A percentile compares a stretch with the other conserved stretches of the same genome.
Evolutionary conservation across 1,140 invertebrate species (phyloP).

Genomic region (Neodiprion pinetum): DNA sequence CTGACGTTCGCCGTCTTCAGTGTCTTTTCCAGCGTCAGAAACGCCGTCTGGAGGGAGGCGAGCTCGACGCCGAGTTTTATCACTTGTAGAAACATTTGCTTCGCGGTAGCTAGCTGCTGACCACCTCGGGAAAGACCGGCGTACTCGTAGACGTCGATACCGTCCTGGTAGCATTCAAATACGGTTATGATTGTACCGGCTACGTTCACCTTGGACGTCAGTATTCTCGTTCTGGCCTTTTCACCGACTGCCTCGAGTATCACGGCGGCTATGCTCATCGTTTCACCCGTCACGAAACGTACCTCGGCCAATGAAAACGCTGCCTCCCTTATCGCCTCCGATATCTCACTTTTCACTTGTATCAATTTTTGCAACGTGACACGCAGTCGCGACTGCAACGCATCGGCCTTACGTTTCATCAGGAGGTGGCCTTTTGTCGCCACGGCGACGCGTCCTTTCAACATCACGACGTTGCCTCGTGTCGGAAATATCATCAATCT

Average conservation of each 20-base stretch:
- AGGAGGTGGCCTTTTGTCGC: slow-evolving; percentile 77
- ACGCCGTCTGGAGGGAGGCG: slow-evolving; percentile 77
- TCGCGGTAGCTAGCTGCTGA: slow-evolving; percentile 73
- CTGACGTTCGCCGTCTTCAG: neutral
- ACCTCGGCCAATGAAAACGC: slow-evolving; percentile 76
- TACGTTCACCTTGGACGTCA: slow-evolving; percentile 76
- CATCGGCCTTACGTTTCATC: slow-evolving; percentile 79
- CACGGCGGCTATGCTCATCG: slow-evolving; percentile 64
- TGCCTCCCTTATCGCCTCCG: slow-evolving; percentile 77
- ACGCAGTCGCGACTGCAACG: slow-evolving; percentile 73
- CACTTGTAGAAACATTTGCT: slow-evolving; percentile 74
- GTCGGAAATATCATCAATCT: slow-evolving; percentile 92
- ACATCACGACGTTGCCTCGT: slow-evolving; percentile 73
- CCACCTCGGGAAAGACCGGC: slow-evolving; percentile 75
- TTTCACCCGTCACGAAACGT: slow-evolving; percentile 71
- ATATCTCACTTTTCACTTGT: slow-evolving; percentile 76
- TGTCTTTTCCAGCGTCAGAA: slow-evolving; percentile 70
- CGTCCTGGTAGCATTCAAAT: slow-evolving; percentile 74
- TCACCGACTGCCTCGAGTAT: slow-evolving; percentile 68
- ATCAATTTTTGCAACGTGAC: slow-evolving; percentile 74
- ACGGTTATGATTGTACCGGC: slow-evolving; percentile 74
- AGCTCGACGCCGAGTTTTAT: slow-evolving; percentile 73
- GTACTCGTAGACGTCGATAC: slow-evolving; percentile 70
- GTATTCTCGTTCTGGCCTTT: slow-evolving; percentile 70
- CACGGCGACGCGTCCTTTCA: slow-evolving; percentile 31